phyloP scores from a whole-genome alignment of 2,888 invertebrate genomes.

The Idaea straminata region DNA sequence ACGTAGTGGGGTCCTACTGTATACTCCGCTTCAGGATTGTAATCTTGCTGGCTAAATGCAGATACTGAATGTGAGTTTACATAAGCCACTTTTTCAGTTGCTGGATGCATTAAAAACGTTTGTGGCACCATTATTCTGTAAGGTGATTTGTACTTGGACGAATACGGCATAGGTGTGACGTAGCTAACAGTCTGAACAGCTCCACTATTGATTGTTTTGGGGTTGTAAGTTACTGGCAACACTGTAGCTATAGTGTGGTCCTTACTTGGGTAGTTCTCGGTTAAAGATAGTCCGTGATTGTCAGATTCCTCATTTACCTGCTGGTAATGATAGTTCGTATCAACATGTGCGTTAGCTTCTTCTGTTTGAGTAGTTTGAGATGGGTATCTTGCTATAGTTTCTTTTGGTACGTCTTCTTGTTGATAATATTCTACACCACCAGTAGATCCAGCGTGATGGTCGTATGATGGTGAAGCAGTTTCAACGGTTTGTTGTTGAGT shows the following conservation, averaged over 20 bases:
- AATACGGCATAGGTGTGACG: slow-evolving; percentile 64
- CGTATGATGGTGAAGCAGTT: slow-evolving; percentile 32
- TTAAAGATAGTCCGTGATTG: slow-evolving; percentile 55
- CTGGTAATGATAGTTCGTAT: slow-evolving; percentile 53
- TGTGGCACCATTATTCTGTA: slow-evolving; percentile 72
- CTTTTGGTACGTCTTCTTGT: slow-evolving; percentile 43
- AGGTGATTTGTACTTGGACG: slow-evolving; percentile 62
- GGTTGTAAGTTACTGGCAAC: slow-evolving; percentile 57
- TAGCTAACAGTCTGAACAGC: slow-evolving; percentile 64
- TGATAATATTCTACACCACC: slow-evolving; percentile 44
- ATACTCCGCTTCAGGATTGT: slow-evolving; percentile 58
- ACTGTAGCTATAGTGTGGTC: slow-evolving; percentile 81
- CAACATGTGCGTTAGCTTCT: slow-evolving; percentile 41
- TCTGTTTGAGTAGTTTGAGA: slow-evolving; percentile 43
- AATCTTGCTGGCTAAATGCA: slow-evolving; percentile 46
- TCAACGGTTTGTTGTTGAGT: slow-evolving; percentile 25
- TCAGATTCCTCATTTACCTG: slow-evolving; percentile 46
- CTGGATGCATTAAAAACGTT: slow-evolving; percentile 54
- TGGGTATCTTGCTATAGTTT: slow-evolving; percentile 44
- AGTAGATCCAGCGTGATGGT: slow-evolving; percentile 21
- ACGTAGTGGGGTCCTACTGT: slow-evolving; percentile 47
- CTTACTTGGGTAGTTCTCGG: slow-evolving; percentile 80
- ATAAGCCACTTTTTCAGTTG: slow-evolving; percentile 62
- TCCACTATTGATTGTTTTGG: slow-evolving; percentile 38
- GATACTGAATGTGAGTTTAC: slow-evolving; percentile 65